Percentiles rank a stretch among this genome's conserved stretches.
Evolutionary conservation across 2,113 vertebrate species (phyloP).

Genomic region (Gulo gulo): DNA sequence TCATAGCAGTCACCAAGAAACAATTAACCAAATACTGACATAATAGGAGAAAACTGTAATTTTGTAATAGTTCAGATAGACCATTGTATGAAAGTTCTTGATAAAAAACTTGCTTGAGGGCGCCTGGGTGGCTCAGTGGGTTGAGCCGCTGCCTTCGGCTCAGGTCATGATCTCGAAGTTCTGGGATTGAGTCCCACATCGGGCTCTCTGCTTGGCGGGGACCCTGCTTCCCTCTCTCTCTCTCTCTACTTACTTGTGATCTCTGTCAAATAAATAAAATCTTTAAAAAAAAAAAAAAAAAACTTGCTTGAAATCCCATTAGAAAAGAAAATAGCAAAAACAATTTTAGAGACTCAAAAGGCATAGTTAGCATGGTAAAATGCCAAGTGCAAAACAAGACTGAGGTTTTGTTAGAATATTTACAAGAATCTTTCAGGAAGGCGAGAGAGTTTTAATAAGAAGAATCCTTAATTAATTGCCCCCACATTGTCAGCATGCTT

Average conservation of each 20-base stretch:
- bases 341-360: conserved; percentile 46
- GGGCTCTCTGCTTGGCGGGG: too few relatives aligned
- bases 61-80: conserved; percentile 5
- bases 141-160: too few relatives aligned
- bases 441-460: conserved; percentile 46
- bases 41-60: neutral
- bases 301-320: conserved; percentile 72
- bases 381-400: neutral
- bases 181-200: too few relatives aligned
- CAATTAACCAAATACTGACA: conserved; percentile 6
- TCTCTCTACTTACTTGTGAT: too few relatives aligned
- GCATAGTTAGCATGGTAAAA: conserved; percentile 46
- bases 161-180: too few relatives aligned
- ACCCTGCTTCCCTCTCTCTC: too few relatives aligned
- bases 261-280: too few relatives aligned
- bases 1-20: neutral
- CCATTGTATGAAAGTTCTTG: conserved; percentile 19
- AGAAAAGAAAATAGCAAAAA: conserved; percentile 69
- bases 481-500: neutral
- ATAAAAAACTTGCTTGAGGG: conserved; percentile 70
- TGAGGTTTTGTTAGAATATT: neutral
- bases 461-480: conserved; percentile 63
- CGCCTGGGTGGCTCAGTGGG: too few relatives aligned
- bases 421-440: neutral
- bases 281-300: too few relatives aligned